Base-by-base conservation (phyloP, 2,888 invertebrate species). In the Nectonema munidae region DNA sequence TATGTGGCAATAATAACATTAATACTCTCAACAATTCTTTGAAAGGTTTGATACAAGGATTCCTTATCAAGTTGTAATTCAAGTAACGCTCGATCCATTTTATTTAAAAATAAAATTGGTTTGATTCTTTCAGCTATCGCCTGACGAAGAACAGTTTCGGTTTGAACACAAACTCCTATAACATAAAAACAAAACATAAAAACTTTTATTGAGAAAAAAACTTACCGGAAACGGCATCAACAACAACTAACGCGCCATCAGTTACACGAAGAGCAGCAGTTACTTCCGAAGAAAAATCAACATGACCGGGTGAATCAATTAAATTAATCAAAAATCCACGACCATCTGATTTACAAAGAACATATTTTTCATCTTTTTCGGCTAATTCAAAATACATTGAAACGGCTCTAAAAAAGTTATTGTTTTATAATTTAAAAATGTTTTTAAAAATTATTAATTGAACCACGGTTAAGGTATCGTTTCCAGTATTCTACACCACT, bases 21-120 rank as follows among this genome's bases (percentile, higher is more conserved):
- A 39, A 95, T 81, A 54, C 83, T 89, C 61, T 99, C 95, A 49
- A 95, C 83, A 54, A 89, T 89, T 64, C 89, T 74, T 61, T 83
- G 83, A 70, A 95, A 95, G 30, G 54, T 59, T 45, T 95, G 95
- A 62, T 77, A 95, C 40, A 99, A 65, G 54, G 83, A 81, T 59
- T 99, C 95, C 45, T 73, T 68, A 43, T 77, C 86, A 49, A 89
- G 61, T 55, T 99, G 89, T 53, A 99, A 63, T 59, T 95, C 95
- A 28, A 95, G 64, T 42, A 99, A 65, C 47, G 95, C 95, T 49
- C 95, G 73, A 64, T 99, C 99, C 89, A 99, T 89, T 64, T 99
- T 99, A 73, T 99, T 99, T 89, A 99, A 89, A 71, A 99, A 95
- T 50, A 99, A 65, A 48, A 99, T 77, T 41, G 99, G 95, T 70